Evolutionary conservation across 2,888 invertebrate species (phyloP).

Genomic region (Polyploca ridens): DNA sequence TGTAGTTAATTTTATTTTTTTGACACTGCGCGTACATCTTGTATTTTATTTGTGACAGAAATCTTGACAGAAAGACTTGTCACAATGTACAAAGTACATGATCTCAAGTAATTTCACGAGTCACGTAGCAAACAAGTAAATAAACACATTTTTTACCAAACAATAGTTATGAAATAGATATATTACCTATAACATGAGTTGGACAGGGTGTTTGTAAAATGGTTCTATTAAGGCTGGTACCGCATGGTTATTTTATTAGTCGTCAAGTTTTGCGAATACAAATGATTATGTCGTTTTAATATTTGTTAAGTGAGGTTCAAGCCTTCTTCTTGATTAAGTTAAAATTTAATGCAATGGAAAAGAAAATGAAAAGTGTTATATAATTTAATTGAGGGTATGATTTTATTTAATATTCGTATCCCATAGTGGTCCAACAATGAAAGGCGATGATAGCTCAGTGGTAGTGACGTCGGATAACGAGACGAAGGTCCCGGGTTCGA

Average conservation of each 20-base stretch:
- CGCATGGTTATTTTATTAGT: not conserved
- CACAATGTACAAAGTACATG: too few relatives aligned
- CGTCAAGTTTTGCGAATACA: not conserved
- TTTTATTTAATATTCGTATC: too few relatives aligned
- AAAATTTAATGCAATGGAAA: too few relatives aligned
- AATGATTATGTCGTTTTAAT: not conserved
- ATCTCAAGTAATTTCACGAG: not conserved
- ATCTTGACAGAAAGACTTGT: too few relatives aligned
- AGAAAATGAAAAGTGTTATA: too few relatives aligned
- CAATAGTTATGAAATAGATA: slow-evolving; percentile 35
- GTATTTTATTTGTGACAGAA: not conserved
- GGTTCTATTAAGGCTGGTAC: not conserved
- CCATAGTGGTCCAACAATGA: too few relatives aligned
- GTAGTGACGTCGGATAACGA: too few relatives aligned
- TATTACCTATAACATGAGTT: slow-evolving; percentile 27
- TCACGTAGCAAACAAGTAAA: slow-evolving; percentile 15
- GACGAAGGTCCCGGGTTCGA: too few relatives aligned
- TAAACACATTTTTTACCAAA: slow-evolving; percentile 34
- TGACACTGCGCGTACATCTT: not conserved
- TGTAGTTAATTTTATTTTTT: slow-evolving; percentile 11
- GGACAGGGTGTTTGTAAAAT: not conserved
- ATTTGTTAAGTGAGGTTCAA: not conserved
- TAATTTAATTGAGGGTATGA: too few relatives aligned
- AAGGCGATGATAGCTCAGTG: too few relatives aligned
- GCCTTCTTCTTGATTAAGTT: too few relatives aligned